These are phyloP conservation scores for Phacellophora camtschatica DNA, from an alignment of 30 jellyfish, hydroid and myxozoan species.

Conservation along the genomic window DNA sequence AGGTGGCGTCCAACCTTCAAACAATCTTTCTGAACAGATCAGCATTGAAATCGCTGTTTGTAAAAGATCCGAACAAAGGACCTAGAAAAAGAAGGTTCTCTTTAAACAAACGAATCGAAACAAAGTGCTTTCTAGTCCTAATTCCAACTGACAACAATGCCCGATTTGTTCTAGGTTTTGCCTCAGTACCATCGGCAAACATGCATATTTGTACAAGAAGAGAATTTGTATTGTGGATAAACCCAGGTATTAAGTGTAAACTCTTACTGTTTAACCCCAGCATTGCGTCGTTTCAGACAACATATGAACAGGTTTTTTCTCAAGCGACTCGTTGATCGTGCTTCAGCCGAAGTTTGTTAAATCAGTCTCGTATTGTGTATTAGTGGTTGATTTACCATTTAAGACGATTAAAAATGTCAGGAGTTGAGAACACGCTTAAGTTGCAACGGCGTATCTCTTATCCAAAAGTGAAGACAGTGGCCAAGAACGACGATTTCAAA, in stretches of 20 bases:
- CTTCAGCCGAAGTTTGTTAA: constrained; percentile 43
- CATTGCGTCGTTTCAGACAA: constrained; percentile 17
- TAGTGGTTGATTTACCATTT: constrained; percentile 48
- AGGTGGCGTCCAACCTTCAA: too few species aligned
- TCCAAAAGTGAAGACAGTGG: constrained; percentile 38
- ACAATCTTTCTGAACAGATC: neutral
- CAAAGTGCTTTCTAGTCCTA: neutral
- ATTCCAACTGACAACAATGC: neutral
- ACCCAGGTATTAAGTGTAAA: constrained; percentile 19
- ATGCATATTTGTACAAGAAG: neutral
- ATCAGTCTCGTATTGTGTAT: constrained; percentile 24
- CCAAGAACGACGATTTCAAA: constrained; percentile 8
- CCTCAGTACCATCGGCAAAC: constrained; percentile 2
- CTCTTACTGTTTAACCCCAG: neutral
- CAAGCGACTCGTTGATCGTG: constrained; percentile 17
- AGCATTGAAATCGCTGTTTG: constrained; percentile 11
- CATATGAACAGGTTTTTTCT: constrained; percentile 56
- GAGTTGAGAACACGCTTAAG: constrained; percentile 10
- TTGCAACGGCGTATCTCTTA: constrained; percentile 35
- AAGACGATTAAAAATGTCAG: constrained; percentile 55
- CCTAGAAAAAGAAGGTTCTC: neutral
- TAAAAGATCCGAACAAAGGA: constrained; percentile 1
- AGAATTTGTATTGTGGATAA: neutral
- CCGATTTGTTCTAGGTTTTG: constrained; percentile 3
- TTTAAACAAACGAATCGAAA: neutral